Percentiles rank a stretch among this genome's conserved stretches.
phyloP scores from a whole-genome alignment of 1,140 invertebrate species.

The Dreissena polymorpha region DNA sequence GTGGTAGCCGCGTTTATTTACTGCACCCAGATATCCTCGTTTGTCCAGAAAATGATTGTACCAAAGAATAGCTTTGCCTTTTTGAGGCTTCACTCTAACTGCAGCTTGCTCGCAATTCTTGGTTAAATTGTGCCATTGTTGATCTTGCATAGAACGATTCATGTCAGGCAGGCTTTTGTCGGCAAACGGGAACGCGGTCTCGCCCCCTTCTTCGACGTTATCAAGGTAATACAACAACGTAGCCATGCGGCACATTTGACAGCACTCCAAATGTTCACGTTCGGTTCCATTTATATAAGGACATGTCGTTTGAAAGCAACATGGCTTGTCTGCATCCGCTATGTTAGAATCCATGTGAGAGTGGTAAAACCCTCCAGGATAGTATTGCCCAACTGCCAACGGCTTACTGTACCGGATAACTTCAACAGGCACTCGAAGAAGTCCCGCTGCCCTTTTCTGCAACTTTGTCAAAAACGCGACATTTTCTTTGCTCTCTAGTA shows the following conservation, averaged over 20 bases:
- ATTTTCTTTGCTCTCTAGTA: background rate
- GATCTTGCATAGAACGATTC: too few species aligned
- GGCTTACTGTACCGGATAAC: constrained; percentile 25
- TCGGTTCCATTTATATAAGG: background rate
- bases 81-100: too few species aligned
- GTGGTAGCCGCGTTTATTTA: constrained; percentile 30
- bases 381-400: constrained; percentile 33
- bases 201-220: constrained; percentile 49
- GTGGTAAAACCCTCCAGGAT: constrained; percentile 40
- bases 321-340: constrained; percentile 2
- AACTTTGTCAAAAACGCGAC: too few species aligned
- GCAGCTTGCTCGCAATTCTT: too few species aligned
- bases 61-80: too few species aligned
- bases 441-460: background rate
- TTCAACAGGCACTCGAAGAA: constrained; percentile 26
- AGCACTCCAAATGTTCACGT: constrained; percentile 14
- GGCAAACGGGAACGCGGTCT: too few species aligned
- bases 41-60: too few species aligned
- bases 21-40: too few species aligned
- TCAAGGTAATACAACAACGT: constrained; percentile 50
- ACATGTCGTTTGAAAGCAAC: constrained; percentile 46
- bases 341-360: constrained; percentile 42
- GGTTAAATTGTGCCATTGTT: too few species aligned
- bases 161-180: too few species aligned
- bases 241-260: constrained; percentile 27